Evolutionary conservation across 2,888 invertebrate species (phyloP), one percentile per base, ranked within the genome.

Genomic region (Volucella inanis): DNA sequence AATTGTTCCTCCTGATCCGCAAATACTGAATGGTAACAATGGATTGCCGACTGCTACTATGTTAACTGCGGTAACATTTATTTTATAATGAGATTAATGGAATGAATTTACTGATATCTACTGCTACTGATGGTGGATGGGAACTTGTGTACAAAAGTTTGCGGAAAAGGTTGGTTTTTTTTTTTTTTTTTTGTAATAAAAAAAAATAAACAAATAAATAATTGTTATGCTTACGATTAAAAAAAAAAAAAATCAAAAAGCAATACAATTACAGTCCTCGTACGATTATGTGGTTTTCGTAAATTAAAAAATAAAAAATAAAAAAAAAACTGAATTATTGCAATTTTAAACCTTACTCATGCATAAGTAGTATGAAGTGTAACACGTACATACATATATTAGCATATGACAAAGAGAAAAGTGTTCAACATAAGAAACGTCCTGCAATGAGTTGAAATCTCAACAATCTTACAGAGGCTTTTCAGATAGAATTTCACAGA

Each of bases 51-150:
- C 72, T 78, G 76, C 80, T 83, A 65, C 57, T 80, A 43, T 87
- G 54, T 79, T 79, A 31, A 65, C 64, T 85, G 76, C 62, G 75
- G 76, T 76, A 67, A 80, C 70, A 54, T 41, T 18, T 62, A 22
- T 72, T 62, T 67, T 71, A 55, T 43, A 76, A 68, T 75, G n/a
- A 85, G 43, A 78, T 67, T 75, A 74, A 83, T 39, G 77, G 78
- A 78, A 78, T 64, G 50, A 74, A 65, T 64, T 14, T 72, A 54
- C 65, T 67, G 62, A 59, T 71, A 71, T 64, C 77, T 75, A 82
- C 83, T 85, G 77, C 78, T 80, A 81, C 78, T 87, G 87, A 85
- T 85, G 87, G 87, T 87, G 86, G 83, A 87, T 87, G 87, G 87
- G 85, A 78, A 80, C 83, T 67, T 79, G 54, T 80, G 75, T 82